Percentiles rank a stretch among this genome's conserved stretches.
Evolutionary conservation across 2,888 invertebrate species (phyloP).

Genomic region (Ischnus inquisitorius): DNA sequence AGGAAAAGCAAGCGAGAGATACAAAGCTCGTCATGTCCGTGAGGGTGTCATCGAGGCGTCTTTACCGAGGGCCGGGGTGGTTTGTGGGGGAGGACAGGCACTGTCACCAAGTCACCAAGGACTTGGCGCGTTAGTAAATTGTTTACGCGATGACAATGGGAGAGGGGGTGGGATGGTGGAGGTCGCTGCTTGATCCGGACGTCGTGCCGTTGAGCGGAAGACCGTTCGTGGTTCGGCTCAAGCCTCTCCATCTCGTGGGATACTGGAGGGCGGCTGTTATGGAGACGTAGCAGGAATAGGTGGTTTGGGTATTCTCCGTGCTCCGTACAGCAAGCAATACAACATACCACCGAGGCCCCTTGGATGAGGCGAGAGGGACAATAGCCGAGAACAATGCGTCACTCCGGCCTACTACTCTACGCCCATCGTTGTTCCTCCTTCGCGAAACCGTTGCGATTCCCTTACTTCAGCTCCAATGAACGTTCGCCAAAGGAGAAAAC

Average conservation of each 20-base stretch:
- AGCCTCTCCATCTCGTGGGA: slow-evolving; percentile 22
- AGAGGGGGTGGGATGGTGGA: no score
- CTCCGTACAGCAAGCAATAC: slow-evolving; percentile 9
- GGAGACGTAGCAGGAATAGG: slow-evolving; percentile 8
- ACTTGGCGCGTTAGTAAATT: slow-evolving; percentile 68
- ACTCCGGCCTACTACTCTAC: slow-evolving; percentile 53
- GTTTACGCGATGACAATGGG: slow-evolving; percentile 73
- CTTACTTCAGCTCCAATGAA: slow-evolving; percentile 26
- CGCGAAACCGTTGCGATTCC: slow-evolving; percentile 41
- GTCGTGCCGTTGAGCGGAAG: slow-evolving; percentile 55
- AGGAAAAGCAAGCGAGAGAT: slow-evolving; percentile 34
- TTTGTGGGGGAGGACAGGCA: background rate
- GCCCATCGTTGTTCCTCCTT: slow-evolving; percentile 25
- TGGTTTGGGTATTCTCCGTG: slow-evolving; percentile 26
- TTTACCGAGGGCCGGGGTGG: slow-evolving; percentile 15
- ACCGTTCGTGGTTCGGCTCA: slow-evolving; percentile 54
- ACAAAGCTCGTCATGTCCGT: slow-evolving; percentile 25
- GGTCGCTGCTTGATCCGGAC: slow-evolving; percentile 59
- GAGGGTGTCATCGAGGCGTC: slow-evolving; percentile 34
- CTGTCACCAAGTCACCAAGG: slow-evolving; percentile 29
- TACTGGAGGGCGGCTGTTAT: slow-evolving; percentile 21
- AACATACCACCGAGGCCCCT: background rate
- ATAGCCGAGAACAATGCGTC: slow-evolving; percentile 72
- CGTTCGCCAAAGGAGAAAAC: slow-evolving; percentile 56
- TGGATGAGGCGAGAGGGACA: slow-evolving; percentile 65